phyloP scores from a whole-genome alignment of 35 echinoderm and acorn worm species.

The Stichopus chloronotus region DNA sequence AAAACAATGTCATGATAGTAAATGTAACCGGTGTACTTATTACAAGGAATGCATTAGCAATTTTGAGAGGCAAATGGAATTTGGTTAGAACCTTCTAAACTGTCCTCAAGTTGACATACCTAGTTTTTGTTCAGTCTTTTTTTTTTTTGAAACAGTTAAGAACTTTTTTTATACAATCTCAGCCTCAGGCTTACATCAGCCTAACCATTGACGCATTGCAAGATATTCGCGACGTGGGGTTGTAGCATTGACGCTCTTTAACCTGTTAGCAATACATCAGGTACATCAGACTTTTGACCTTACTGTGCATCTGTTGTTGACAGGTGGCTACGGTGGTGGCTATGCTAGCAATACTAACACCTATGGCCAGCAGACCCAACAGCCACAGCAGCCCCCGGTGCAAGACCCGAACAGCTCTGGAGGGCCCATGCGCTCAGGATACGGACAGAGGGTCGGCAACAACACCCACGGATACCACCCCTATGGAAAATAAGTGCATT shows the following conservation, averaged over 20 bases:
- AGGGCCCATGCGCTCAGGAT: conserved; percentile 18
- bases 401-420: conserved; percentile 49
- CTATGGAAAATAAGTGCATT: conserved; percentile 26
- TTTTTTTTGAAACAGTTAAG: too few relatives aligned
- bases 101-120: too few relatives aligned
- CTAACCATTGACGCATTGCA: too few relatives aligned
- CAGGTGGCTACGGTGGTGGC: conserved; percentile 6
- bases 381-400: not conserved
- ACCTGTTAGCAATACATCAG: not conserved
- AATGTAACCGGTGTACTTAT: too few relatives aligned
- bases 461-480: conserved; percentile 44
- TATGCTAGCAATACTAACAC: conserved; percentile 16
- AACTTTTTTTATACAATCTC: too few relatives aligned
- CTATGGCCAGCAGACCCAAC: conserved; percentile 33
- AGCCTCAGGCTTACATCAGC: too few relatives aligned
- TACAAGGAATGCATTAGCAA: too few relatives aligned
- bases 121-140: too few relatives aligned
- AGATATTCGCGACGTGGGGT: not conserved
- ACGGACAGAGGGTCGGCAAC: conserved; percentile 44
- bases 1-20: too few relatives aligned
- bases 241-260: not conserved
- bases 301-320: not conserved
- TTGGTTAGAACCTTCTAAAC: too few relatives aligned
- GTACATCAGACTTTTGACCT: not conserved
- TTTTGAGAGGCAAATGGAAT: too few relatives aligned